Percentiles rank a stretch among this genome's conserved stretches.
These are phyloP conservation scores for Ophion obscuratus DNA, from an alignment of 2,888 invertebrate genomes.

Conservation along the genomic window DNA sequence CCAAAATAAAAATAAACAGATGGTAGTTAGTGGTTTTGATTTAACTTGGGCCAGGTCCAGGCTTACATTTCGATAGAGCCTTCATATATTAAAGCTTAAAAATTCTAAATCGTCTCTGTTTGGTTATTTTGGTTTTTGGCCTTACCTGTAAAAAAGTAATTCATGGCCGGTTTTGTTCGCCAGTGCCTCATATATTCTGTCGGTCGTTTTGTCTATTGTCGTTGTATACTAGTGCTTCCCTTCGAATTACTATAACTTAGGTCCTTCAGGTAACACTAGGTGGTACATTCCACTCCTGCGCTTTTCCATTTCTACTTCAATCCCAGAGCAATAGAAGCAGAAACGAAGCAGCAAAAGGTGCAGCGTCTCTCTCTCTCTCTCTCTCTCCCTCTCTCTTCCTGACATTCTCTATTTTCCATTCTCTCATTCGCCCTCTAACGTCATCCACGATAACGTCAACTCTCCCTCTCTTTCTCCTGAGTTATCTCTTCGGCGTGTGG, in stretches of 20 bases:
- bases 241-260: constrained; percentile 58
- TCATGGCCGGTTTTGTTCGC: no score
- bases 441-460: constrained; percentile 9
- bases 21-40: no score
- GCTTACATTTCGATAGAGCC: no score
- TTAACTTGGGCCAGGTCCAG: no score
- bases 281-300: constrained; percentile 53
- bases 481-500: constrained; percentile 60
- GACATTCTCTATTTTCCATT: constrained; percentile 8
- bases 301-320: constrained; percentile 67
- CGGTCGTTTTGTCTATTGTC: constrained; percentile 37
- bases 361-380: constrained; percentile 7
- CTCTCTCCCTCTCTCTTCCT: background rate
- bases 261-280: constrained; percentile 64
- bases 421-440: constrained; percentile 19
- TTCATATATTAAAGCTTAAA: no score
- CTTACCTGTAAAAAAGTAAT: no score
- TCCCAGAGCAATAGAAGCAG: constrained; percentile 49
- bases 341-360: constrained; percentile 45
- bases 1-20: no score
- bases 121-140: no score
- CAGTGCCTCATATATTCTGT: constrained; percentile 6
- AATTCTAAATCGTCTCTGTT: no score
- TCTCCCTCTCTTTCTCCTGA: constrained; percentile 30
- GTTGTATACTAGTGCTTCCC: constrained; percentile 47